Base-by-base conservation (phyloP, 2,113 vertebrate species). In the Nycticebus coucang region DNA sequence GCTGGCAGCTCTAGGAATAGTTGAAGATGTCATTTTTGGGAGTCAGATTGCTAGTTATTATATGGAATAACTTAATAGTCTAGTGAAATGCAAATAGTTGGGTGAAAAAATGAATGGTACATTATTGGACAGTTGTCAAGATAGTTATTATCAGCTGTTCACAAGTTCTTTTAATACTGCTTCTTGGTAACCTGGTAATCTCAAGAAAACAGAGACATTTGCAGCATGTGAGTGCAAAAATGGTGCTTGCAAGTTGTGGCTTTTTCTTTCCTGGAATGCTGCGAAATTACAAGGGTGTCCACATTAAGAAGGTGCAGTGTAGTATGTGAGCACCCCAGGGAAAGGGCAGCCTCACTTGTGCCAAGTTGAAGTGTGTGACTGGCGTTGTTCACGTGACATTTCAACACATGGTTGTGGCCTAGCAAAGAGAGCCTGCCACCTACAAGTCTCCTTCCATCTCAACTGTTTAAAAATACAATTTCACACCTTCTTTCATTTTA, bases 401-500 rank as follows among this genome's bases (percentile, higher is more conserved):
- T 95, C 30, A 83, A 64, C 18, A n/a, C 35, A 79, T 24, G 75
- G 91, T 57, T 90, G 88, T 75, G 87, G 62, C 79, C 71, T 41
- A 26, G 21, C 21, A 55, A 80, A 75, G 91, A 97, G 37, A 91
- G 28, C 59, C 95, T 88, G 22, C 68, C 59, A 59, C 41, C 87
- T 93, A 72, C 0, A 0, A 53, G 84, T 72, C 21, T 60, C 69
- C 53, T 94, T 96, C 94, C 22, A 22, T 94, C 95, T 82, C 41
- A 93, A 41, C 78, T 89, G 55, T 79, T 93, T 97, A 93, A 98
- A 95, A 97, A 97, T 95, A 96, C 81, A 90, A 95, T 96, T 96
- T 97, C 89, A 96, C 87, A 97, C 94, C 77, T 77, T 84, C 35
- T 59, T 94, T 96, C 91, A 66, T 90, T 0, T 53, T 95, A 95